Base-by-base conservation (phyloP, 92 coral and sea anemone species). In the Parazoanthus atlanticus region DNA sequence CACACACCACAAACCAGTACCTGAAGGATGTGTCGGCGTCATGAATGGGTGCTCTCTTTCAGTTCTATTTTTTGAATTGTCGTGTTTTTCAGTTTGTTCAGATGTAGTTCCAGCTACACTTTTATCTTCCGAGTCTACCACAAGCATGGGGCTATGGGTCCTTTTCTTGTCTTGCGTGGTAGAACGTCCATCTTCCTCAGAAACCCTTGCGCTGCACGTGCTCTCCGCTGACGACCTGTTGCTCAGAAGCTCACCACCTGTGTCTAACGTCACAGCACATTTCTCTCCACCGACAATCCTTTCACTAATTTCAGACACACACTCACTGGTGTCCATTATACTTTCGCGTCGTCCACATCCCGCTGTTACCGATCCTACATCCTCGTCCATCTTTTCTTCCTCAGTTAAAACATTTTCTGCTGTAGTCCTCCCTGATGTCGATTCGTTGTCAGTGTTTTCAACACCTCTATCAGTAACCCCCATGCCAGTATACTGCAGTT, bases 21-120 rank as follows among this genome's bases (percentile, higher is more conserved):
- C 74, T 69, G 87, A 41, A 8, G 78, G 87, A 71, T 84, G 87
- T 13, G 78, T 43, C 28, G 87, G 87, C 11, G 87, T 84, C 87
- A 84, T 84, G 23, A 84, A 84, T 43, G 87, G 79, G 28, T 84
- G 87, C 21, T 70, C 87, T 71, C 77, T 84, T 84, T 84, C 87
- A 71, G 23, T 46, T 43, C 67, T 84, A 74, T 31, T 28, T 29
- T 43, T 84, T 29, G 28, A 28, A 26, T 47, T 71, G 31, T 69
- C 87, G 23, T 19, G 41, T 46, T 43, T 41, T 71, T 70, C 78
- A 54, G 74, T 41, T 43, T 82, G 75, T 40, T 84, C 75, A 25
- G 9, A 36, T 64, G 43, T 46, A 82, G 30, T 17, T 61, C 17
- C 13, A 16, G 58, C 71, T 13, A 67, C 78, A 41, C 78, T 84